A percentile compares a stretch with the other conserved stretches of the same genome.
phyloP scores from a whole-genome alignment of 2,888 invertebrate species.

The Phania funesta region DNA sequence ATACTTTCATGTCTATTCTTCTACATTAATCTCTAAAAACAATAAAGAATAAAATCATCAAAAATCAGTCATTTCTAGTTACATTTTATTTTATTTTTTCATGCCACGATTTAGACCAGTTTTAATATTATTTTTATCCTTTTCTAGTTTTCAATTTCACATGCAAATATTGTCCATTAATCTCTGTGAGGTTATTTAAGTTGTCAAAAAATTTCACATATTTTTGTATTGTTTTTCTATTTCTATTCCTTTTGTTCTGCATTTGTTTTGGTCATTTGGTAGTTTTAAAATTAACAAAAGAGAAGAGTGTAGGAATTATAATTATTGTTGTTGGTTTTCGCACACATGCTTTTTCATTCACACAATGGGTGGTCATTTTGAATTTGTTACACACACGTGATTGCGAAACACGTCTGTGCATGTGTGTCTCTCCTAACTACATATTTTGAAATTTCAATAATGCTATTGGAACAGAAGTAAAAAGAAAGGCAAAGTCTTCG shows the following conservation, averaged over 20 bases:
- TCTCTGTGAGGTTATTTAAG: slow-evolving; percentile 42
- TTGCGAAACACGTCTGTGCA: slow-evolving; percentile 11
- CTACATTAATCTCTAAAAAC: slow-evolving; percentile 23
- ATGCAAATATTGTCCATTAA: slow-evolving; percentile 51
- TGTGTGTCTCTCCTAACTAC: no score
- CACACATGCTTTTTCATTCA: slow-evolving; percentile 14
- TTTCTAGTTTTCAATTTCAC: slow-evolving; percentile 8
- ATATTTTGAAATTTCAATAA: not conserved
- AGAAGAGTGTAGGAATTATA: slow-evolving; percentile 47
- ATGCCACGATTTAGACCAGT: not conserved
- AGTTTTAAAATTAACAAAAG: slow-evolving; percentile 13
- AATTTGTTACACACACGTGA: slow-evolving; percentile 15
- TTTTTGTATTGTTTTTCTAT: slow-evolving; percentile 31
- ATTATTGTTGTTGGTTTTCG: slow-evolving; percentile 7
- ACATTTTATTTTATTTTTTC: slow-evolving; percentile 5
- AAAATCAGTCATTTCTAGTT: slow-evolving; percentile 12
- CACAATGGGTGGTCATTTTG: slow-evolving; percentile 59
- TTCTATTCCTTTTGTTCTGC: slow-evolving; percentile 17
- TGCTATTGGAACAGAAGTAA: not conserved
- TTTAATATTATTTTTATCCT: slow-evolving; percentile 23
- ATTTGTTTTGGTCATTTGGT: slow-evolving; percentile 42
- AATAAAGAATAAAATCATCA: slow-evolving; percentile 27
- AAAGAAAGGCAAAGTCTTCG: not conserved
- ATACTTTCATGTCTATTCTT: not conserved
- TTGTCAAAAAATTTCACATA: slow-evolving; percentile 29